Evolutionary conservation across 2,113 vertebrate genomes (phyloP).

Genomic region (Oriolus oriolus): DNA sequence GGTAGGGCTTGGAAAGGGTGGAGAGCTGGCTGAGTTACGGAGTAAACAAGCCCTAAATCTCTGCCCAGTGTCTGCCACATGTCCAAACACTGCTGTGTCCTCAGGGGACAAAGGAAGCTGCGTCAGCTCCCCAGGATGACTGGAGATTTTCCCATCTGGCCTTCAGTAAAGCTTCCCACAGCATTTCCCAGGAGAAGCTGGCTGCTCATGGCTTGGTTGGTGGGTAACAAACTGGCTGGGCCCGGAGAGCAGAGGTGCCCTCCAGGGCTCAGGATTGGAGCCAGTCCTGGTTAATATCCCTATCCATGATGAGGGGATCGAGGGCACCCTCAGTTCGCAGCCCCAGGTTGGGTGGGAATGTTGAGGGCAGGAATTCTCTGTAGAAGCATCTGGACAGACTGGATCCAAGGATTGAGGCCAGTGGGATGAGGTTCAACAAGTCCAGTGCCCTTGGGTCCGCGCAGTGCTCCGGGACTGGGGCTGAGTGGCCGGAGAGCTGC

Average conservation of each 20-base stretch:
- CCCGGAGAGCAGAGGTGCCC: not conserved
- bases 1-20: not conserved
- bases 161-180: not conserved
- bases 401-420: not conserved
- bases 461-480: not conserved
- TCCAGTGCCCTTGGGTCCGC: not conserved
- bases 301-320: rapidly evolving
- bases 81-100: not conserved
- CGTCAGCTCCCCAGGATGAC: not conserved
- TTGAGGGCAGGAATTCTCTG: not conserved
- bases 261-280: not conserved
- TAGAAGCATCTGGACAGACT: not conserved
- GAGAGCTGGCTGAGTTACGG: not conserved
- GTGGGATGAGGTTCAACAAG: not conserved
- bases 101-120: not conserved
- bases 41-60: not conserved
- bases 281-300: not conserved
- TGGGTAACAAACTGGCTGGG: not conserved
- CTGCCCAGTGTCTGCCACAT: not conserved
- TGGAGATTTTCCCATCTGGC: not conserved
- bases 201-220: not conserved
- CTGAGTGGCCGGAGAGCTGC: not conserved
- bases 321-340: not conserved
- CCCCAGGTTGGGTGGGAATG: not conserved
- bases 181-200: not conserved